phyloP scores from a whole-genome alignment of 2,888 invertebrate genomes.

The Plemyria rubiginata region DNA sequence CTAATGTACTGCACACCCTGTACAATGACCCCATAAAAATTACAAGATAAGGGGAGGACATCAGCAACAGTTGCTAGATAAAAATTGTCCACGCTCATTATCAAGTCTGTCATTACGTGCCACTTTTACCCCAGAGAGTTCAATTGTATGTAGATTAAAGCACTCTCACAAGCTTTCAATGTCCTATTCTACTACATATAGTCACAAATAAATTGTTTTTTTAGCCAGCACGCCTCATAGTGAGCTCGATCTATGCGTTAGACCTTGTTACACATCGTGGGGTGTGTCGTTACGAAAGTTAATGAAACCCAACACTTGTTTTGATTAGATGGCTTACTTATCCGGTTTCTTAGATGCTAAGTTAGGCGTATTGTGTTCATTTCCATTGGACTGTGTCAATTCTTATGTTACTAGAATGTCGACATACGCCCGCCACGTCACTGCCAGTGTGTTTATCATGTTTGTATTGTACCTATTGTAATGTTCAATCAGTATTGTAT shows the following conservation, averaged over 20 bases:
- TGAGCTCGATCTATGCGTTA: constrained; percentile 78
- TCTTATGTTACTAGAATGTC: constrained; percentile 87
- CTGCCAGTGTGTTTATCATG: constrained; percentile 69
- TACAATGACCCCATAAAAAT: constrained; percentile 33
- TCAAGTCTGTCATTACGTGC: constrained; percentile 47
- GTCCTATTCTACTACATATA: constrained; percentile 49
- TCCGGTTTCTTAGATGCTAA: constrained; percentile 52
- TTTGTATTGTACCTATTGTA: constrained; percentile 57
- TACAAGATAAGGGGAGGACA: constrained; percentile 36
- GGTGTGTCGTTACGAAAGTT: constrained; percentile 58
- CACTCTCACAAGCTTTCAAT: constrained; percentile 60
- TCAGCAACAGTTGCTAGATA: constrained; percentile 36
- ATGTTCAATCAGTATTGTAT: constrained; percentile 44
- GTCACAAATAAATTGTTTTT: constrained; percentile 50
- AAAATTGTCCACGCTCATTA: constrained; percentile 44
- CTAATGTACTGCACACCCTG: constrained; percentile 26
- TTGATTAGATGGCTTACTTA: constrained; percentile 70
- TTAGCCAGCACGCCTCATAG: constrained; percentile 59
- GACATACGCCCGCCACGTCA: constrained; percentile 84
- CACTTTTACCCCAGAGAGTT: constrained; percentile 49
- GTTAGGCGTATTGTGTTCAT: constrained; percentile 74
- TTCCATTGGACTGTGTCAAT: constrained; percentile 87
- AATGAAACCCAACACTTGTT: constrained; percentile 67
- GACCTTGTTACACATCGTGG: constrained; percentile 78
- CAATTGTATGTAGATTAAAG: constrained; percentile 60